Evolutionary conservation across 2,888 invertebrate genomes (phyloP), one percentile per base, ranked within the genome.

Genomic region (Phasia obesa): DNA sequence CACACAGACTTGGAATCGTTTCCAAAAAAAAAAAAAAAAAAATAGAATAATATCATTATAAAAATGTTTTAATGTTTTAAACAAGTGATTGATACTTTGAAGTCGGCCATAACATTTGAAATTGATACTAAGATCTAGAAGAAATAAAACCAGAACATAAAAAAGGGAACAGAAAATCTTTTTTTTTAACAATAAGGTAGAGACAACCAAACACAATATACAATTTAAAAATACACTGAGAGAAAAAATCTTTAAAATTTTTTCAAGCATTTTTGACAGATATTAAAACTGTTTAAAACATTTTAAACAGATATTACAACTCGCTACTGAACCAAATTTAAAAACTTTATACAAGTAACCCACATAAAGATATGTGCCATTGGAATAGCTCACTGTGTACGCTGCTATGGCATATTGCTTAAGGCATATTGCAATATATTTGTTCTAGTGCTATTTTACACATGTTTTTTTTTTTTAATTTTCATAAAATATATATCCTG

Each of bases 91-190:
- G 83, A 83, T 79, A 76, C 71, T 76, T 65, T 75, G 79, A 71
- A 79, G 83, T 79, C 83, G 79, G 83, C 71, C 65, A 60, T 53
- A 60, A 83, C 75, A 83, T 75, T 75, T 83, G 83, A 83, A 75
- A 83, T 67, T 75, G 71, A 83, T 83, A 83, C 59, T 25, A 9
- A 27, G 9, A n/a, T n/a, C n/a, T n/a, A n/a, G n/a, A n/a, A n/a
- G n/a, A n/a, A n/a, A n/a, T n/a, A n/a, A n/a, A n/a, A 27, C 5
- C 3, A 15, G 19, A 42, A 27, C 47, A 35, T 17, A 44, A 47
- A 2, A 25, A 55, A 55, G 27, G 53, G 59, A 55, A 79, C 35
- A n/a, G 38, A 57, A 42, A 60, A 5, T 15, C 17, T 13, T 9
- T 4, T 57, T 47, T 38, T 55, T 64, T 27, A 19, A 60, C 7